These are phyloP conservation scores for Phenganax subtilis DNA, from an alignment of 92 coral and sea anemone species.

Conservation along the genomic window DNA sequence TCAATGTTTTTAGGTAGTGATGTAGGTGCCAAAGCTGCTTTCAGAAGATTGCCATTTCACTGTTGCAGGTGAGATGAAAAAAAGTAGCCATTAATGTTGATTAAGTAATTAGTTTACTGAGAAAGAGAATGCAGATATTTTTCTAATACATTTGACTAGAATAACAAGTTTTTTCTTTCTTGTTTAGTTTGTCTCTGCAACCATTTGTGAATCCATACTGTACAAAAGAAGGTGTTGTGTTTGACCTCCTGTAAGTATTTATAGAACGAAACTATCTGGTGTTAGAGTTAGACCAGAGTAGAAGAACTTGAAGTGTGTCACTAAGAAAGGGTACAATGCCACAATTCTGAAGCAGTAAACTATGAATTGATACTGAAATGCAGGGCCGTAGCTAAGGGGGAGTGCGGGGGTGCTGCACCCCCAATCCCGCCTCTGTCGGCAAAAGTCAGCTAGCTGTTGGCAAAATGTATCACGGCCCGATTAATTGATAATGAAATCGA, in stretches of 20 bases:
- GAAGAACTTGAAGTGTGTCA: too few species aligned
- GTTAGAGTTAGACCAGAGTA: too few species aligned
- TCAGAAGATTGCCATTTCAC: conserved; percentile 86
- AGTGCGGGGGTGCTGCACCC: neutral
- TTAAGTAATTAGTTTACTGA: neutral
- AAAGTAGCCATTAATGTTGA: too few species aligned
- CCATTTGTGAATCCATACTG: conserved; percentile 96
- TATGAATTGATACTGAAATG: neutral
- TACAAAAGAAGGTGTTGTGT: conserved; percentile 88
- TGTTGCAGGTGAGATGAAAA: conserved; percentile 69
- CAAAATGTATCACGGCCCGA: too few species aligned
- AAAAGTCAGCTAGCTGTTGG: too few species aligned
- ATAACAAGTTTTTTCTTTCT: neutral
- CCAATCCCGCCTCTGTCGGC: too few species aligned
- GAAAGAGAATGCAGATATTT: neutral
- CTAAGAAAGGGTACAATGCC: too few species aligned
- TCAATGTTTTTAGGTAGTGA: conserved; percentile 46
- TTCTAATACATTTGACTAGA: neutral
- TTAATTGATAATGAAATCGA: too few species aligned
- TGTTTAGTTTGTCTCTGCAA: conserved; percentile 79
- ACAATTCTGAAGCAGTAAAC: too few species aligned
- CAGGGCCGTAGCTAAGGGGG: too few species aligned
- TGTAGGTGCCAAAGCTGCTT: conserved; percentile 78
- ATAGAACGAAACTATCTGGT: neutral
- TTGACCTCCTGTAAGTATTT: conserved; percentile 84